These are phyloP conservation scores for Drosophila funebris DNA, from an alignment of 1,140 invertebrate species.

Conservation along the genomic window DNA sequence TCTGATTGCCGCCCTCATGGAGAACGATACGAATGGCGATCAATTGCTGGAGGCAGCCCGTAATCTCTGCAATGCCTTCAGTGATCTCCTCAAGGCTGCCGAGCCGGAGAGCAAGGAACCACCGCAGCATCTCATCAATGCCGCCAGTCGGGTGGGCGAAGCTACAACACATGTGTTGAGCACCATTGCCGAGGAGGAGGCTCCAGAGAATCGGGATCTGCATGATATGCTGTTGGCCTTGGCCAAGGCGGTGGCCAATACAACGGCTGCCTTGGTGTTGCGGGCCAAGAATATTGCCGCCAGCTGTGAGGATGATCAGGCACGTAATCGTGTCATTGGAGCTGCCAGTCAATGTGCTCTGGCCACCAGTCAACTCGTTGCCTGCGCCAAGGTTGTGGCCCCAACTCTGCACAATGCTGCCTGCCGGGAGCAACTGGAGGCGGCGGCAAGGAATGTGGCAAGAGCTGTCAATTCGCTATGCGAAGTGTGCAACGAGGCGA, in stretches of 20 bases:
- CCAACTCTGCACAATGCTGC: conserved; percentile 94
- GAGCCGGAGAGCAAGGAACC: conserved; percentile 97
- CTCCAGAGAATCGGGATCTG: conserved; percentile 90
- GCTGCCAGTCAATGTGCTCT: conserved; percentile 98
- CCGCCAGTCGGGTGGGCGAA: conserved; percentile 97
- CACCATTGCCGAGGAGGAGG: conserved; percentile 97
- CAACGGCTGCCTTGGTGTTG: conserved; percentile 96
- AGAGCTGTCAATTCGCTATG: conserved; percentile 96
- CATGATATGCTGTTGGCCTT: conserved; percentile 94
- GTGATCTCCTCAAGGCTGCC: conserved; percentile 96
- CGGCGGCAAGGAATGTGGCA: conserved; percentile 96
- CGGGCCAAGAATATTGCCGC: conserved; percentile 97
- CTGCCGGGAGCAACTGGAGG: conserved; percentile 97
- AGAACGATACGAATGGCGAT: conserved; percentile 92
- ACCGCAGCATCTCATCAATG: conserved; percentile 95
- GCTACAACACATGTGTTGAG: conserved; percentile 97
- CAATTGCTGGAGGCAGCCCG: conserved; percentile 95
- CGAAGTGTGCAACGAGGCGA: conserved; percentile 90
- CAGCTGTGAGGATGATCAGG: conserved; percentile 90
- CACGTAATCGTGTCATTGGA: conserved; percentile 95
- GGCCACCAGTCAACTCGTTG: conserved; percentile 98
- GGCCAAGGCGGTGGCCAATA: conserved; percentile 98
- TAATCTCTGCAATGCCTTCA: conserved; percentile 96
- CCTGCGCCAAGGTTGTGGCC: conserved; percentile 97
- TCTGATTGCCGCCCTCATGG: conserved; percentile 97